Conservation (phyloP, 2,797 vertebrate genomes). For the Notolepis coatsorum region DNA sequence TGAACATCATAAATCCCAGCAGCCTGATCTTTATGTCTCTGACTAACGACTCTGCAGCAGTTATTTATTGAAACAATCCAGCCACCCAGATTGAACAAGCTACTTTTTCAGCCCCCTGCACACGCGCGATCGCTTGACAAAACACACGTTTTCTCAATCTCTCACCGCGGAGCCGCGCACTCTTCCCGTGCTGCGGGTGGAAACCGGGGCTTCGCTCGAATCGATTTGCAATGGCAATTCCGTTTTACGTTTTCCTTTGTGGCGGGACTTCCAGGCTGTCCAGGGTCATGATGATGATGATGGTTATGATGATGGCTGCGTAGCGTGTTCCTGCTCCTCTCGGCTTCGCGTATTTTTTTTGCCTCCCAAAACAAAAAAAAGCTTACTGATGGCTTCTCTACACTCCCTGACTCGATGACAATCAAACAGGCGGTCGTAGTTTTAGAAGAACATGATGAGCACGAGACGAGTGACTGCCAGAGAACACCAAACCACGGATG, state of each 20-base stretch:
- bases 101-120: constrained; percentile 52
- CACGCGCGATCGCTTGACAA: constrained; percentile 12
- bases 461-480: no score
- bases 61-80: constrained; percentile 82
- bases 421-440: no score
- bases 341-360: no score
- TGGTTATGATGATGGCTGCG: no score
- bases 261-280: no score
- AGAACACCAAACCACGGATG: no score
- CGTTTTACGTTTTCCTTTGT: constrained; percentile 18
- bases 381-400: no score
- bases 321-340: no score
- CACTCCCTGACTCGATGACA: no score
- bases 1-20: constrained; percentile 75
- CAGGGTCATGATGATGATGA: no score
- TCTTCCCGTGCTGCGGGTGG: constrained; percentile 34
- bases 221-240: constrained; percentile 40
- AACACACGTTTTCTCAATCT: constrained; percentile 38
- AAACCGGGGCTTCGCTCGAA: constrained; percentile 43
- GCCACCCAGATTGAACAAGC: constrained; percentile 73
- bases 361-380: no score
- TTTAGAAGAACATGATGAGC: no score
- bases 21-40: constrained; percentile 76
- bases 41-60: constrained; percentile 73
- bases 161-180: constrained; percentile 4